Base-by-base conservation (phyloP, 2,888 invertebrate genomes). In the Trachelus iudaicus region DNA sequence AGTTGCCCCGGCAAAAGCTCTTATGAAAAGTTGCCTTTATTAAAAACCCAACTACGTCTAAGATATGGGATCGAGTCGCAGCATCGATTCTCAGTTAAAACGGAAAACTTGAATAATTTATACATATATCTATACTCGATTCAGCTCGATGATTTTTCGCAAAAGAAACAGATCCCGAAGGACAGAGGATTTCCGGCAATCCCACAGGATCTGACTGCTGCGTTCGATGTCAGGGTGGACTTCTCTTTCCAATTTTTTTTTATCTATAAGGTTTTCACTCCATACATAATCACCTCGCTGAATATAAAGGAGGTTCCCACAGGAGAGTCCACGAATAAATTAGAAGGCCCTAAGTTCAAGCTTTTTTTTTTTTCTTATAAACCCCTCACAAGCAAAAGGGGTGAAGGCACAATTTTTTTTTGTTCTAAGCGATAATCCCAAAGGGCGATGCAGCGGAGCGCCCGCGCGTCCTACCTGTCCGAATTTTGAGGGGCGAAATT, bases 351-450 rank as follows among this genome's bases (percentile, higher is more conserved):
- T 12, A 34, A 71, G 71, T 71, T 71, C 3, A 3, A 33, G 31
- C 33, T 31, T 71, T 71, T 33, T 71, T 31, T 71, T 71, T 33
- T 71, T 34, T 34, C 31, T 31, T 34, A 34, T 34, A 34, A 31
- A 71, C 33, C 71, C 71, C 71, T 34, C 31, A 13, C 71, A 9
- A 30, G 71, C 6, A 71, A 71, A 71, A 71, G 71, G 71, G 71
- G 71, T 71, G 31, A 71, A 71, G 31, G 31, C 31, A 13, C 23
- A 23, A 56, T 23, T 75, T 69, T 75, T 78, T 85, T 83, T 86
- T 85, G 82, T 85, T 85, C 84, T 83, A 83, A 83, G 83, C 83
- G 85, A 86, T 88, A 88, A 88, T 88, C 88, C 87, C 79, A 77
- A 78, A 78, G 84, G 81, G 79, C 71, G 88, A 88, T 88, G 88